Evolutionary conservation across 1,140 invertebrate species (phyloP).

Genomic region (Drosophila lini): DNA sequence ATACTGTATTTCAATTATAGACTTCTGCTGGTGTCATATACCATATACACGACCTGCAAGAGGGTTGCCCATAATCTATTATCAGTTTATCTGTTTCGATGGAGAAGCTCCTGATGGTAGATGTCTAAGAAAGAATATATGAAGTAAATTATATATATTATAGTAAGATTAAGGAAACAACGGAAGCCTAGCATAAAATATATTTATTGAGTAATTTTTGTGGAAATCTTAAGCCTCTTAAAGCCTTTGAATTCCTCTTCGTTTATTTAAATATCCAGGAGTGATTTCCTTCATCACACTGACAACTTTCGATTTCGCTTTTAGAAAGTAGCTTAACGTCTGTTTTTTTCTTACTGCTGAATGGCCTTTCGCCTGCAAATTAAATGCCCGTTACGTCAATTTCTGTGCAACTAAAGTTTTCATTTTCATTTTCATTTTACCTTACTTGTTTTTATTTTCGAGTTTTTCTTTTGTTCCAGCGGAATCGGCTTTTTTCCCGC

Average conservation of each 20-base stretch:
- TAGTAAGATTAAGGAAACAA: too few species aligned
- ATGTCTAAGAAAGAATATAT: too few species aligned
- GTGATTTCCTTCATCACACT: slow-evolving; percentile 23
- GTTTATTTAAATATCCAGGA: slow-evolving; percentile 24
- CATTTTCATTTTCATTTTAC: slow-evolving; percentile 23
- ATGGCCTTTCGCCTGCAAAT: slow-evolving; percentile 61
- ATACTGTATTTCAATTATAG: background rate
- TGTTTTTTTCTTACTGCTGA: slow-evolving; percentile 4
- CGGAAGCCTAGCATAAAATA: too few species aligned
- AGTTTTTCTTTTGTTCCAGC: slow-evolving; percentile 1
- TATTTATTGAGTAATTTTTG: too few species aligned
- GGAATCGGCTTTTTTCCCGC: slow-evolving; percentile 15
- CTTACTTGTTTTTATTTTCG: slow-evolving; percentile 8
- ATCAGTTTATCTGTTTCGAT: background rate
- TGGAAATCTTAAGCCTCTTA: background rate
- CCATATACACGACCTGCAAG: background rate
- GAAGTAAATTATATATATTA: too few species aligned
- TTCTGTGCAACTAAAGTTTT: slow-evolving; percentile 38
- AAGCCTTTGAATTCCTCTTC: background rate
- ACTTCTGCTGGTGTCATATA: background rate
- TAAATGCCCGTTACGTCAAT: slow-evolving; percentile 64
- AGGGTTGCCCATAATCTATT: background rate
- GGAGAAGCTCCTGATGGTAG: background rate
- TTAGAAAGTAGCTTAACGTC: slow-evolving; percentile 57
- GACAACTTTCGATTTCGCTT: slow-evolving; percentile 57